These are phyloP conservation scores for Teinopalpus imperialis DNA, from an alignment of 2,888 invertebrate species.

Conservation along the genomic window DNA sequence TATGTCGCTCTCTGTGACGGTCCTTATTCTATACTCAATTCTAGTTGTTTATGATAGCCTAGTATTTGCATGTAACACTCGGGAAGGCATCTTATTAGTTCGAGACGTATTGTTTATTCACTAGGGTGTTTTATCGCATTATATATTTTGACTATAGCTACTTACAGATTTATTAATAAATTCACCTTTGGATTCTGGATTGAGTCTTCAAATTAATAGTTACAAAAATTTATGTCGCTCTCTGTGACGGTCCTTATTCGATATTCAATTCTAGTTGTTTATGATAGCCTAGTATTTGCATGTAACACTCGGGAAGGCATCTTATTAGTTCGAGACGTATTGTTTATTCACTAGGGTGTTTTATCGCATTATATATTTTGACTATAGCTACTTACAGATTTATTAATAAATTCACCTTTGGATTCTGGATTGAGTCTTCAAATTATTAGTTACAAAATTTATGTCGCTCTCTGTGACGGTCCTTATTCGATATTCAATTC, in stretches of 20 bases:
- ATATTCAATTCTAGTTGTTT: constrained; percentile 5
- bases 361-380: too few species aligned
- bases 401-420: constrained; percentile 19
- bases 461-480: constrained; percentile 19
- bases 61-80: constrained; percentile 14
- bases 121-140: too few species aligned
- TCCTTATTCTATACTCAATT: constrained; percentile 13
- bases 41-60: constrained; percentile 16
- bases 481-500: constrained; percentile 12
- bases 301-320: too few species aligned
- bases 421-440: constrained; percentile 16
- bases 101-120: too few species aligned
- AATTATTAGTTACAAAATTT: constrained; percentile 17
- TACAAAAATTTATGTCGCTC: constrained; percentile 23
- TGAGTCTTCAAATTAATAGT: constrained; percentile 12
- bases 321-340: too few species aligned
- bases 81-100: too few species aligned
- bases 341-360: too few species aligned
- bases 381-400: too few species aligned
- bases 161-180: too few species aligned
- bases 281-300: constrained; percentile 19
- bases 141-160: too few species aligned
- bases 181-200: constrained; percentile 18
- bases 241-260: constrained; percentile 17
- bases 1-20: constrained; percentile 20